Conservation (phyloP, 2,797 vertebrate genomes). For the Alfaro cultratus region DNA sequence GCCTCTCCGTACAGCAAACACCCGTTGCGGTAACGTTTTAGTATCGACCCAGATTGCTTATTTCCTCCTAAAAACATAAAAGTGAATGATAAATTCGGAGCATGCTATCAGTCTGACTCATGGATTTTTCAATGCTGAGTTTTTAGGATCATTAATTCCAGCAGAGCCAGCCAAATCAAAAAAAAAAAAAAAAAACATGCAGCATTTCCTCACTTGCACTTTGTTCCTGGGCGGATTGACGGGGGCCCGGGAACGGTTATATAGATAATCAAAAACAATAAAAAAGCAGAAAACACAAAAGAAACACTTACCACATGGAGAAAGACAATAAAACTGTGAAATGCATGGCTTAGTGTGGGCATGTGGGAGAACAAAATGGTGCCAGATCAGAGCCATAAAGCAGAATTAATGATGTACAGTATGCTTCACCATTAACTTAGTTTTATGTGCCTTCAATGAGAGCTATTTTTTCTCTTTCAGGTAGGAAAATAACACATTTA, state of each 20-base stretch:
- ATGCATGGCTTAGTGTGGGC: slow-evolving; percentile 29
- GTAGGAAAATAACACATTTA: slow-evolving; percentile 15
- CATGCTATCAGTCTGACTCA: slow-evolving; percentile 55
- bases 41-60: slow-evolving; percentile 29
- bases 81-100: slow-evolving; percentile 30
- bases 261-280: slow-evolving; percentile 15
- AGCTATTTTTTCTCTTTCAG: slow-evolving; percentile 6
- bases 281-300: slow-evolving; percentile 26
- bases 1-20: background rate
- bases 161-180: slow-evolving; percentile 30
- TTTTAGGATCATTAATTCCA: slow-evolving; percentile 61
- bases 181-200: slow-evolving; percentile 24
- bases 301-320: slow-evolving; percentile 46
- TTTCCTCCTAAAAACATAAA: slow-evolving; percentile 55
- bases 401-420: slow-evolving; percentile 44
- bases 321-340: slow-evolving; percentile 38
- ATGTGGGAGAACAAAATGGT: slow-evolving; percentile 25
- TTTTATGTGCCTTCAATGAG: slow-evolving; percentile 42
- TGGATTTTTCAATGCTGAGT: slow-evolving; percentile 47
- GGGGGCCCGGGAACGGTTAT: slow-evolving; percentile 18
- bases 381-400: slow-evolving; percentile 49
- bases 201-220: slow-evolving; percentile 20
- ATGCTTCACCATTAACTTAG: slow-evolving; percentile 32
- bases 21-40: slow-evolving; percentile 35
- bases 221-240: slow-evolving; percentile 30